A percentile compares a stretch with the other conserved stretches of the same genome.
Evolutionary conservation across 2,113 vertebrate species (phyloP).

Genomic region (Sarotherodon lohbergeri): DNA sequence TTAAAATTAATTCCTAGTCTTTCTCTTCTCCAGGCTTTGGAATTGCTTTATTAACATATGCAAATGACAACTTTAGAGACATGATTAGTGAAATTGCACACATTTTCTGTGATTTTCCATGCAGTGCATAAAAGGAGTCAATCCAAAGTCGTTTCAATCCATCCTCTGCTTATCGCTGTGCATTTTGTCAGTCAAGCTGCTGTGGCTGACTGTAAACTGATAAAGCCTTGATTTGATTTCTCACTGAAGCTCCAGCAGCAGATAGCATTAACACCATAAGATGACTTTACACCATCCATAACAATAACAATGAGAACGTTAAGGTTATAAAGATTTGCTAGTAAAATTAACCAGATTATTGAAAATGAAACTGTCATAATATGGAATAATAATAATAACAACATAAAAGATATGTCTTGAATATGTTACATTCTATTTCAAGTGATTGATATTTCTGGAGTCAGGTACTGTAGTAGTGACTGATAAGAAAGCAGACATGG

Average conservation of each 20-base stretch:
- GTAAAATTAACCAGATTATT: constrained; percentile 38
- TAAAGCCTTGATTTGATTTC: constrained; percentile 19
- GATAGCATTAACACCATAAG: neutral
- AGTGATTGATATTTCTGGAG: neutral
- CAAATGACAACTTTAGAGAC: constrained; percentile 61
- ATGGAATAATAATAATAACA: neutral
- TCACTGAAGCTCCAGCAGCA: neutral
- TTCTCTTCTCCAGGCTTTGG: neutral
- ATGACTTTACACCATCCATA: neutral
- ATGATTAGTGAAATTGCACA: constrained; percentile 64
- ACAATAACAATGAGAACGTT: constrained; percentile 27
- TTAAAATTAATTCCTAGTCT: constrained; percentile 15
- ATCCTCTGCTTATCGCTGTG: constrained; percentile 24
- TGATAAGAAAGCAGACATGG: constrained; percentile 9
- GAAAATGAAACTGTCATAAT: constrained; percentile 25
- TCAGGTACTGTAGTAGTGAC: neutral
- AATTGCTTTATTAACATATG: constrained; percentile 71
- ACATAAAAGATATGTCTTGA: neutral
- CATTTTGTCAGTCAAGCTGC: constrained; percentile 53
- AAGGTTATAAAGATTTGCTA: constrained; percentile 24
- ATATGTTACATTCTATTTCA: neutral
- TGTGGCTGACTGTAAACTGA: constrained; percentile 18
- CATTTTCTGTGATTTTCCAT: constrained; percentile 58
- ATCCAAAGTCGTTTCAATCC: constrained; percentile 43
- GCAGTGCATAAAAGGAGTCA: constrained; percentile 37